These are phyloP conservation scores for Cettia cetti DNA, from an alignment of 2,113 vertebrate species.

Conservation along the genomic window DNA sequence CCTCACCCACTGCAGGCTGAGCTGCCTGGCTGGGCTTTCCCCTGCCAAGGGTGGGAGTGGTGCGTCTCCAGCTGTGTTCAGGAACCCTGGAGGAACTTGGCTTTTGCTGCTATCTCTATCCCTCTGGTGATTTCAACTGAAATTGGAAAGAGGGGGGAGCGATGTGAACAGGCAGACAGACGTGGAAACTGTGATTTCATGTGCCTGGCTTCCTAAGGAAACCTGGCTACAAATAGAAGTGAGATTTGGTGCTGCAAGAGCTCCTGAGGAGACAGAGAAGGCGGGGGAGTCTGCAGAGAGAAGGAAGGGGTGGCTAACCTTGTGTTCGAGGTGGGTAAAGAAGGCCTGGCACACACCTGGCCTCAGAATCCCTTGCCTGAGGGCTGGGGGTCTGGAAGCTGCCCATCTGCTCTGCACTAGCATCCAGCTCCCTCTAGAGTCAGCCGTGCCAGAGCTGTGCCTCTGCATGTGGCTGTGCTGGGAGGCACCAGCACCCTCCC, in stretches of 20 bases:
- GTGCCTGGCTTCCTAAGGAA: constrained; percentile 38
- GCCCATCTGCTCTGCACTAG: not conserved
- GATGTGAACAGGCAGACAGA: not conserved
- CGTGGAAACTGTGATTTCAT: constrained; percentile 39
- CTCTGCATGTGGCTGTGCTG: not conserved
- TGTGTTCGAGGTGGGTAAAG: not conserved
- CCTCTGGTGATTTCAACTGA: not conserved
- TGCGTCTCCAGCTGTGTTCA: not conserved
- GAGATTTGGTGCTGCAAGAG: constrained; percentile 2
- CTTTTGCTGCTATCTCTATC: not conserved
- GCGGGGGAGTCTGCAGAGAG: not conserved
- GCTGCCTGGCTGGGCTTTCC: not conserved
- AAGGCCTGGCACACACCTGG: not conserved
- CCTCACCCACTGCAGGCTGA: not conserved
- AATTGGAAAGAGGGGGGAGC: not conserved
- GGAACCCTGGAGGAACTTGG: not conserved
- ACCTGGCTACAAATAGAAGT: constrained; percentile 6
- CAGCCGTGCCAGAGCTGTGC: not conserved
- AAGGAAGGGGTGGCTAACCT: not conserved
- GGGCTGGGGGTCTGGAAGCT: not conserved
- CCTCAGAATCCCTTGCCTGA: not conserved
- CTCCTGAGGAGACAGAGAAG: not conserved
- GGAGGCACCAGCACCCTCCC: not conserved
- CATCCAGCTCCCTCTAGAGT: constrained; percentile 33
- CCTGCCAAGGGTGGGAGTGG: not conserved